Percentiles rank a stretch among this genome's conserved stretches.
phyloP scores from a whole-genome alignment of 2,888 invertebrate species.

The Netelia virgata region DNA sequence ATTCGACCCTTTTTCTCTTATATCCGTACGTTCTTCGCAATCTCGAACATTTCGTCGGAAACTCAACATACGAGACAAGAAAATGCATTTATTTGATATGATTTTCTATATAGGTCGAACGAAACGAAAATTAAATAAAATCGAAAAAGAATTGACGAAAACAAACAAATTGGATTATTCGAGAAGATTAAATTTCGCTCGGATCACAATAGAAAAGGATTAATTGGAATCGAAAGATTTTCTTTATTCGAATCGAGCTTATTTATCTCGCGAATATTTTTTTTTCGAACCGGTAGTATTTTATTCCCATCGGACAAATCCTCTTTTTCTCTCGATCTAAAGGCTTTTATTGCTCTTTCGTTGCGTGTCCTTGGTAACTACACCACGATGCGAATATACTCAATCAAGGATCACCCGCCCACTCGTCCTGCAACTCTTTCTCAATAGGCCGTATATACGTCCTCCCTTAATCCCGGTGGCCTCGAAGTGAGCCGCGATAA shows the following conservation, averaged over 20 bases:
- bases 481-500: slow-evolving; percentile 44
- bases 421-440: slow-evolving; percentile 51
- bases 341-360: slow-evolving; percentile 16
- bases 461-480: slow-evolving; percentile 44
- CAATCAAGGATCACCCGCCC: slow-evolving; percentile 48
- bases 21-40: neutral
- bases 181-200: neutral
- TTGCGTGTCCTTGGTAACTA: slow-evolving; percentile 21
- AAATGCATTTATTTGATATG: slow-evolving; percentile 29
- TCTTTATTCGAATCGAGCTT: neutral
- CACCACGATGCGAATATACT: slow-evolving; percentile 40
- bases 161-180: no score
- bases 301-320: slow-evolving; percentile 9
- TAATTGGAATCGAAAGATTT: neutral
- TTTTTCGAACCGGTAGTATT: neutral
- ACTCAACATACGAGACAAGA: neutral
- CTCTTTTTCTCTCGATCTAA: slow-evolving; percentile 42
- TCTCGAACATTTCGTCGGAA: slow-evolving; percentile 1
- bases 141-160: no score
- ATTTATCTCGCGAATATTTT: neutral
- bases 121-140: neutral
- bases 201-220: no score
- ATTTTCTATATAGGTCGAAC: neutral
- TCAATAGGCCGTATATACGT: slow-evolving; percentile 21
- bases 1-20: neutral